These are phyloP conservation scores for Urechis unicinctus DNA, from an alignment of 2,888 invertebrate species.

Conservation along the genomic window DNA sequence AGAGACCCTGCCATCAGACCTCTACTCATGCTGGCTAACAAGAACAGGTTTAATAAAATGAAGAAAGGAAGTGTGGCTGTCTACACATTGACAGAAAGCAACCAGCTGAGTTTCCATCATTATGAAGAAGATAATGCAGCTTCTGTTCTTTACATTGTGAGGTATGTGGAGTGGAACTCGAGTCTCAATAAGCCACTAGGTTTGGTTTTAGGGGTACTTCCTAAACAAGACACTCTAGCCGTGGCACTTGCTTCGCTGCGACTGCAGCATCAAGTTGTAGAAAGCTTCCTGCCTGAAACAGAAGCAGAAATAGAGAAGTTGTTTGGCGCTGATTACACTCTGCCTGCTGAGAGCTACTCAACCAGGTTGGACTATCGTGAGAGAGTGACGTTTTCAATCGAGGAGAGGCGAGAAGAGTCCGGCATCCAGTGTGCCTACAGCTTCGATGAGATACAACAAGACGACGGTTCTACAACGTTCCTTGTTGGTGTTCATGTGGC, in stretches of 20 bases:
- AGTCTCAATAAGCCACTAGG: constrained; percentile 30
- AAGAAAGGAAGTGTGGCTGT: constrained; percentile 13
- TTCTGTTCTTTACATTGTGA: constrained; percentile 34
- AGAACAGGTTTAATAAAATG: background rate
- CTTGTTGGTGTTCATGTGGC: background rate
- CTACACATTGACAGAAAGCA: constrained; percentile 24
- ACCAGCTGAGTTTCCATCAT: constrained; percentile 27
- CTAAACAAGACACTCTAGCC: constrained; percentile 21
- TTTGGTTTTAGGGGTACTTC: constrained; percentile 34
- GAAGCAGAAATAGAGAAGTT: constrained; percentile 20
- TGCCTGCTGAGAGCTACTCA: too few relatives aligned
- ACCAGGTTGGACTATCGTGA: too few relatives aligned
- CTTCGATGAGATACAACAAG: background rate
- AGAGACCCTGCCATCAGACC: constrained; percentile 2
- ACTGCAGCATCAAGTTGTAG: constrained; percentile 29
- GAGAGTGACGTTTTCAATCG: too few relatives aligned
- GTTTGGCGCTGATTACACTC: constrained; percentile 21
- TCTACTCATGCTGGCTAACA: background rate
- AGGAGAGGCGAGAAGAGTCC: too few relatives aligned
- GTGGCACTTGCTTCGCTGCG: constrained; percentile 29
- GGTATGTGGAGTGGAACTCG: constrained; percentile 36
- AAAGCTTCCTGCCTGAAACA: constrained; percentile 20
- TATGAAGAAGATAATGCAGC: constrained; percentile 26
- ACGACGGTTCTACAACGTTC: background rate
- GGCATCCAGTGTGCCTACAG: background rate